Evolutionary conservation across 2,888 invertebrate species (phyloP).

Genomic region (Mellilla xanthometata): DNA sequence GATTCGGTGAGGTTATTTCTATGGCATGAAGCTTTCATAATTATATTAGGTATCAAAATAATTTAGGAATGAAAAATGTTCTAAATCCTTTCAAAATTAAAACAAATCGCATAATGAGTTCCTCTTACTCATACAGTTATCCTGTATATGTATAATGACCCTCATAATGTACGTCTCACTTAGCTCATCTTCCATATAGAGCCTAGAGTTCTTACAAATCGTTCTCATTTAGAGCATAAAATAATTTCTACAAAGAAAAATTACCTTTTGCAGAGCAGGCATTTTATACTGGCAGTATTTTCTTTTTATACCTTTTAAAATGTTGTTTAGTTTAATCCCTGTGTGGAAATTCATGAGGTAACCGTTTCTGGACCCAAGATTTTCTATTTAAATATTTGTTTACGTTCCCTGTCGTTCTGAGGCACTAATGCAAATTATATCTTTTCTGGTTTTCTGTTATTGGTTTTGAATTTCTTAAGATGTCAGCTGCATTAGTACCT

Average conservation of each 20-base stretch:
- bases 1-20: no score
- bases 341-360: constrained; percentile 21
- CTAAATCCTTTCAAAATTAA: no score
- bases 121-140: no score
- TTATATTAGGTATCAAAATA: no score
- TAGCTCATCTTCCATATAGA: background rate
- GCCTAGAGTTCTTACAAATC: background rate
- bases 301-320: constrained; percentile 14
- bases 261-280: background rate
- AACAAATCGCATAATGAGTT: no score
- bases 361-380: constrained; percentile 24
- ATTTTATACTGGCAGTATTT: constrained; percentile 3
- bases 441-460: background rate
- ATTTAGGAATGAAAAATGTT: no score
- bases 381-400: constrained; percentile 22
- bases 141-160: no score
- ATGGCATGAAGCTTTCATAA: no score
- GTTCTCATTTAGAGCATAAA: background rate
- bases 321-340: constrained; percentile 18
- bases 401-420: background rate
- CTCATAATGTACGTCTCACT: no score
- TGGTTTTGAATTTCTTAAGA: no score
- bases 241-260: constrained; percentile 1
- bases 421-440: background rate
- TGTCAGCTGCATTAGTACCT: no score